Percentiles rank a stretch among this genome's conserved stretches.
Conservation (phyloP, 2,113 vertebrate species). For the pig (Sus scrofa) region T2T-Sscrofa CM000824.6:155159501-155160000, state of each 20-base stretch:
- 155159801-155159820: background rate
- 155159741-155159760: background rate
- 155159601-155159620: background rate
- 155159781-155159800: background rate
- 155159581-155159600: background rate
- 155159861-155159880: too few species aligned
- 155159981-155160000: too few species aligned
- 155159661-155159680: background rate
- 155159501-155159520: background rate
- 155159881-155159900: too few species aligned
- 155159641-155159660: background rate
- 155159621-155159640: background rate
- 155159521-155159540: background rate
- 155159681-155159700: background rate
- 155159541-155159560: background rate
- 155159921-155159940: too few species aligned
- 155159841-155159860: background rate
- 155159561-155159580: background rate
- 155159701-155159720: background rate
- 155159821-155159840: background rate
- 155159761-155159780: background rate
- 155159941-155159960: too few species aligned
- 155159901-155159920: too few species aligned
- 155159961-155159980: too few species aligned
- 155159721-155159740: background rate